Evolutionary conservation across 2,888 invertebrate genomes (phyloP), one percentile per base, ranked within the genome.

Genomic region (Hartigia nigra): DNA sequence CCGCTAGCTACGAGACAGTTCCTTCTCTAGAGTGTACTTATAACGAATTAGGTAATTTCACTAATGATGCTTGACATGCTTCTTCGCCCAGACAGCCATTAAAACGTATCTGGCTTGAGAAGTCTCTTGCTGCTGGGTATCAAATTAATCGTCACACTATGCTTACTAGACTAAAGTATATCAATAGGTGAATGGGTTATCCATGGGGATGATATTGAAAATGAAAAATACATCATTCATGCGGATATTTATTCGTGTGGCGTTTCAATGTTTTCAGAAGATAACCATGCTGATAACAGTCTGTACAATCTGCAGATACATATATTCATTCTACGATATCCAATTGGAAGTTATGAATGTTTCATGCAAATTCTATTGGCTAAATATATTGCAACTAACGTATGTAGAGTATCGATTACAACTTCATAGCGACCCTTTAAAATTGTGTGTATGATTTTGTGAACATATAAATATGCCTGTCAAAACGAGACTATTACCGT

Each of bases 41-140:
- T 78, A 78, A 82, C 81, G 82, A 85, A 86, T 86, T 84, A 83
- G 81, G 80, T 81, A 86, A 86, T 87, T 85, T 85, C 77, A 78
- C 82, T 86, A 86, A 87, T 85, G 86, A 86, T 82, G 82, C 83
- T 81, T 82, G 84, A 84, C 83, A 83, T 79, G 75, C 82, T 78
- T 80, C 83, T 80, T 85, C 82, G 78, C 79, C 82, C 34, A 72
- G 31, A 72, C 31, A 4, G 5, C 14, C 72, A 72, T 72, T 72
- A 72, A 72, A 31, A 31, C 32, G n/a, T 23, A 55, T 9, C 23
- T 9, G 9, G 55, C 23, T 55, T 55, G 23, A n/a, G 23, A 55
- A 23, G 55, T 55, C 55, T 55, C 14, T 55, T 23, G 5, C 2
- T 55, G 31, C 37, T 75, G 55, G 11, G 31, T 69, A 55, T 76